phyloP scores from a whole-genome alignment of 2,888 invertebrate species.

The Hyppa rectilinea region DNA sequence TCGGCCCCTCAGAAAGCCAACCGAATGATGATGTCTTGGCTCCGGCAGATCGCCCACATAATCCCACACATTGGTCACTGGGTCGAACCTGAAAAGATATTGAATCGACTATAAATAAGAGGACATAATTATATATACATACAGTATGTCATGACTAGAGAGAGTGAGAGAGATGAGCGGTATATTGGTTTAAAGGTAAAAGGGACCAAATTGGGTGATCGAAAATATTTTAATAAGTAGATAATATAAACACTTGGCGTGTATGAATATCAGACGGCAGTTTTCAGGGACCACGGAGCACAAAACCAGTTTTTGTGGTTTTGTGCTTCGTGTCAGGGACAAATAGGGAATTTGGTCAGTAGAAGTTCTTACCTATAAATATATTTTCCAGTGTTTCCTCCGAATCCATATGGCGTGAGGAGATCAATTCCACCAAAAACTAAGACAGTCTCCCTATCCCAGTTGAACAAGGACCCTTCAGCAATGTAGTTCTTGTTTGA shows the following conservation, averaged over 20 bases:
- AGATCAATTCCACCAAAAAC: slow-evolving; percentile 94
- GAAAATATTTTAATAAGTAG: too few relatives aligned
- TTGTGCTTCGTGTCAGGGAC: too few relatives aligned
- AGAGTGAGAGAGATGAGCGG: too few relatives aligned
- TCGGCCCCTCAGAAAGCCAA: slow-evolving; percentile 91
- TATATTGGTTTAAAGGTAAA: too few relatives aligned
- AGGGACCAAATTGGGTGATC: too few relatives aligned
- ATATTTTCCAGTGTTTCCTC: slow-evolving; percentile 91
- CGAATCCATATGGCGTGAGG: slow-evolving; percentile 89
- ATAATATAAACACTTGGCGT: too few relatives aligned
- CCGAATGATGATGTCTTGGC: slow-evolving; percentile 93
- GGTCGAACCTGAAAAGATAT: slow-evolving; percentile 85
- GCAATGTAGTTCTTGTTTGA: slow-evolving; percentile 86
- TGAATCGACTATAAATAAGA: not conserved
- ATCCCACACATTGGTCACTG: slow-evolving; percentile 92
- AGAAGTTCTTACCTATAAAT: slow-evolving; percentile 91
- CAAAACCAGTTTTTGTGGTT: too few relatives aligned
- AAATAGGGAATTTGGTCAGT: too few relatives aligned
- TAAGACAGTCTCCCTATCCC: slow-evolving; percentile 91
- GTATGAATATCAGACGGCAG: too few relatives aligned
- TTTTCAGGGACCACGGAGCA: too few relatives aligned
- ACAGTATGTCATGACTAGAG: too few relatives aligned
- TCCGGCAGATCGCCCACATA: slow-evolving; percentile 92
- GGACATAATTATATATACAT: too few relatives aligned
- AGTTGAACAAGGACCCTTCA: slow-evolving; percentile 90